A percentile compares a stretch with the other conserved stretches of the same genome.
These are phyloP conservation scores for Siphlonurus alternatus DNA, from an alignment of 2,888 invertebrate genomes.

Conservation along the genomic window DNA sequence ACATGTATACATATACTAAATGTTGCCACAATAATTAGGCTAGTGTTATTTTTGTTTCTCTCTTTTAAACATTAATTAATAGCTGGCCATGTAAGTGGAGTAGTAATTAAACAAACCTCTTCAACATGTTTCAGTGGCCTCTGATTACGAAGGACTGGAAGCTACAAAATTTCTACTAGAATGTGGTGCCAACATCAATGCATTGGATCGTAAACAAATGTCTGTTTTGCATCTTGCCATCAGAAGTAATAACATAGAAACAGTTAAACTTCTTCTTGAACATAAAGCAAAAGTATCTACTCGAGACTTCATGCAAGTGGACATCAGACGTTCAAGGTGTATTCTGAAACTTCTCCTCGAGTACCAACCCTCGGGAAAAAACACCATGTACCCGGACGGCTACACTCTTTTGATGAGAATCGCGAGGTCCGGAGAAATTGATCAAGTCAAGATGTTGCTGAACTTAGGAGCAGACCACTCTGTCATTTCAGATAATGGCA, in stretches of 20 bases:
- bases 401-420: not conserved
- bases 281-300: not conserved
- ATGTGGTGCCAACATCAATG: not conserved
- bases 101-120: too few species aligned
- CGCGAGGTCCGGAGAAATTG: not conserved
- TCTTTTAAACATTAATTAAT: too few species aligned
- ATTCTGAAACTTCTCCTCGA: not conserved
- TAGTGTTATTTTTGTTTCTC: too few species aligned
- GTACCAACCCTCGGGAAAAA: not conserved
- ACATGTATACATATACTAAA: too few species aligned
- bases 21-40: too few species aligned
- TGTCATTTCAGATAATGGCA: not conserved
- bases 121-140: not conserved
- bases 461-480: not conserved
- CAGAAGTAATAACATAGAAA: not conserved
- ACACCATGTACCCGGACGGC: not conserved
- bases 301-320: not conserved
- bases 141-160: not conserved
- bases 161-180: not conserved
- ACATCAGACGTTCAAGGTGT: not conserved
- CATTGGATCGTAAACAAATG: not conserved
- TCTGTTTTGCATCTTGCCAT: not conserved
- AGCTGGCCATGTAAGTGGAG: too few species aligned
- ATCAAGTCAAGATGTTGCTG: not conserved
- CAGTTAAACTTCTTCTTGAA: not conserved